phyloP scores from a whole-genome alignment of 2,888 invertebrate genomes.

The Timandra comae region DNA sequence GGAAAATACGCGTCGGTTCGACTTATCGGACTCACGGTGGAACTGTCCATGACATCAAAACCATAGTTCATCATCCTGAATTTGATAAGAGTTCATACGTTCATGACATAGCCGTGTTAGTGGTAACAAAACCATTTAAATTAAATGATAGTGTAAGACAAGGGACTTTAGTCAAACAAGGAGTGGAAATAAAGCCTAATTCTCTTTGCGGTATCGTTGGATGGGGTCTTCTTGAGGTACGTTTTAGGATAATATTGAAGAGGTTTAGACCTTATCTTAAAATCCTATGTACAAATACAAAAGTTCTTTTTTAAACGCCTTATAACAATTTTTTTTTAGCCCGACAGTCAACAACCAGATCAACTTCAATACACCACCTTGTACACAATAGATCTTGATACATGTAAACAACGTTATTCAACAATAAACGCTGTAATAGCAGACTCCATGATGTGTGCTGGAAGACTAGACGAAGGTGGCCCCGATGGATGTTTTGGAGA shows the following conservation, averaged over 20 bases:
- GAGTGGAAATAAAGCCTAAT: slow-evolving; percentile 44
- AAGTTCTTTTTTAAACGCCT: too few relatives aligned
- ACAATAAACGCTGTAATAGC: slow-evolving; percentile 50
- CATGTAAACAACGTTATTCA: slow-evolving; percentile 47
- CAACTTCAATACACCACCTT: slow-evolving; percentile 53
- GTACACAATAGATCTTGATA: slow-evolving; percentile 41
- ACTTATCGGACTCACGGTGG: slow-evolving; percentile 55
- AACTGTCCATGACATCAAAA: slow-evolving; percentile 45
- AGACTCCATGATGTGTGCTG: slow-evolving; percentile 64
- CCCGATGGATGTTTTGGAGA: slow-evolving; percentile 66
- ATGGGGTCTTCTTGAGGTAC: slow-evolving; percentile 61
- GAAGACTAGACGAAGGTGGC: slow-evolving; percentile 49
- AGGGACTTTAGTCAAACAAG: slow-evolving; percentile 52
- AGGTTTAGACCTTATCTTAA: too few relatives aligned
- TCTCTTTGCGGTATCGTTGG: slow-evolving; percentile 51
- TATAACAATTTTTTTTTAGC: slow-evolving; percentile 29
- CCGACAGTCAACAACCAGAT: slow-evolving; percentile 51
- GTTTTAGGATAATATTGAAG: background rate
- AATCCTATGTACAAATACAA: too few relatives aligned
- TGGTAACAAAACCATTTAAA: slow-evolving; percentile 39
- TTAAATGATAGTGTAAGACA: slow-evolving; percentile 49
- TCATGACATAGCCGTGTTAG: slow-evolving; percentile 55
- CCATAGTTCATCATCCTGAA: slow-evolving; percentile 44
- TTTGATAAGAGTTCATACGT: slow-evolving; percentile 55
- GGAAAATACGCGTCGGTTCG: slow-evolving; percentile 62